Conservation (phyloP, 2,113 vertebrate species). For the Tylochromis polylepis region DNA sequence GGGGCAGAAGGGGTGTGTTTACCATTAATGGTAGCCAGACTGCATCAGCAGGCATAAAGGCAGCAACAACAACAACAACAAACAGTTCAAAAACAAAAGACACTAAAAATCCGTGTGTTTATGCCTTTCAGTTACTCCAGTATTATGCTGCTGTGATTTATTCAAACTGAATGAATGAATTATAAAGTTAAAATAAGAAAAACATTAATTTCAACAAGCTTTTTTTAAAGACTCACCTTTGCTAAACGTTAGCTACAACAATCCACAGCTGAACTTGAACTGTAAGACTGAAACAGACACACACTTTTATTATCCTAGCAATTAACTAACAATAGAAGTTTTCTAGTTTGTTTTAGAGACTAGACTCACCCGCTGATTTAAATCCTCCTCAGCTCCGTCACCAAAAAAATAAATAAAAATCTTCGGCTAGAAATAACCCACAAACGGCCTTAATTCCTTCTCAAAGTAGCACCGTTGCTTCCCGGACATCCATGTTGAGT, state of each 20-base stretch:
- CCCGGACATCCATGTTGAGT: slow-evolving; percentile 62
- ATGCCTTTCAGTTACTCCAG: background rate
- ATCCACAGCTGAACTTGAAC: background rate
- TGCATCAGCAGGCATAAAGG: slow-evolving; percentile 6
- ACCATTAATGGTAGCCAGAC: background rate
- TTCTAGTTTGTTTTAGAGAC: background rate
- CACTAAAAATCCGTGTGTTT: background rate
- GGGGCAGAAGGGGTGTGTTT: background rate
- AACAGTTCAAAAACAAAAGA: background rate
- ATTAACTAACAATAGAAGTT: background rate
- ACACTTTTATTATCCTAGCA: background rate
- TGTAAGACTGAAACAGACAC: background rate
- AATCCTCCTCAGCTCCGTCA: background rate
- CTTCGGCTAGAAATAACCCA: background rate
- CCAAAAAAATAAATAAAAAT: background rate
- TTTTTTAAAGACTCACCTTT: slow-evolving; percentile 6
- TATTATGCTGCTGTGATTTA: background rate
- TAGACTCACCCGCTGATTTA: slow-evolving; percentile 28
- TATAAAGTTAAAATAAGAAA: background rate
- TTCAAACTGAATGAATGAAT: background rate
- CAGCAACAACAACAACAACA: background rate
- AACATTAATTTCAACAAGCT: background rate
- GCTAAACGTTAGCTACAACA: background rate
- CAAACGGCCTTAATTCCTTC: slow-evolving; percentile 45
- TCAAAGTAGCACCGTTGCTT: slow-evolving; percentile 44